phyloP scores from a whole-genome alignment of 2,888 invertebrate genomes.

The Hofmannophila pseudospretella region DNA sequence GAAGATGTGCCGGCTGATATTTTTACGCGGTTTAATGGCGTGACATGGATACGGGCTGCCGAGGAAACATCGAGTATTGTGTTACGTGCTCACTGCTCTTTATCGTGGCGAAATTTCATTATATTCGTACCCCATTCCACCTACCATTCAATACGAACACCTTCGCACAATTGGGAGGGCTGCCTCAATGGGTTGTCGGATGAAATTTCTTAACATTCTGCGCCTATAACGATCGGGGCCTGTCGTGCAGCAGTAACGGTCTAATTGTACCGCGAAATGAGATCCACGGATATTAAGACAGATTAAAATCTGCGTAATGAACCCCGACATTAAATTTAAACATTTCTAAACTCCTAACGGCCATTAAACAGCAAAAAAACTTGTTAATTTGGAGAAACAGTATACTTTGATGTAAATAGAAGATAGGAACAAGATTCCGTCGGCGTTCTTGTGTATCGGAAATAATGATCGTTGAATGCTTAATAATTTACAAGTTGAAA shows the following conservation, averaged over 20 bases:
- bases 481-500: slow-evolving; percentile 23
- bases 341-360: slow-evolving; percentile 36
- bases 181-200: slow-evolving; percentile 74
- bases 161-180: slow-evolving; percentile 74
- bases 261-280: slow-evolving; percentile 68
- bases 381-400: slow-evolving; percentile 4
- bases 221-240: slow-evolving; percentile 68
- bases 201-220: slow-evolving; percentile 76
- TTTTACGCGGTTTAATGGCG: slow-evolving; percentile 69
- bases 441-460: neutral
- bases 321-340: slow-evolving; percentile 50
- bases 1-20: slow-evolving; percentile 71
- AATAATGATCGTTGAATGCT: slow-evolving; percentile 8
- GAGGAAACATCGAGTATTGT: slow-evolving; percentile 76
- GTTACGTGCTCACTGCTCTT: slow-evolving; percentile 72
- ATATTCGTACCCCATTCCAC: slow-evolving; percentile 69
- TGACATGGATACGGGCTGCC: slow-evolving; percentile 72
- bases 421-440: slow-evolving; percentile 1
- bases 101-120: slow-evolving; percentile 75
- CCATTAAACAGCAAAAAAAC: slow-evolving; percentile 13
- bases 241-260: slow-evolving; percentile 70
- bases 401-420: neutral
- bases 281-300: slow-evolving; percentile 66
- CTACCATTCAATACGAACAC: slow-evolving; percentile 75
- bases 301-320: slow-evolving; percentile 69